Evolutionary conservation across 2,797 vertebrate species (phyloP), one percentile per base, ranked within the genome.

Genomic region (Hippocampus kuda): DNA sequence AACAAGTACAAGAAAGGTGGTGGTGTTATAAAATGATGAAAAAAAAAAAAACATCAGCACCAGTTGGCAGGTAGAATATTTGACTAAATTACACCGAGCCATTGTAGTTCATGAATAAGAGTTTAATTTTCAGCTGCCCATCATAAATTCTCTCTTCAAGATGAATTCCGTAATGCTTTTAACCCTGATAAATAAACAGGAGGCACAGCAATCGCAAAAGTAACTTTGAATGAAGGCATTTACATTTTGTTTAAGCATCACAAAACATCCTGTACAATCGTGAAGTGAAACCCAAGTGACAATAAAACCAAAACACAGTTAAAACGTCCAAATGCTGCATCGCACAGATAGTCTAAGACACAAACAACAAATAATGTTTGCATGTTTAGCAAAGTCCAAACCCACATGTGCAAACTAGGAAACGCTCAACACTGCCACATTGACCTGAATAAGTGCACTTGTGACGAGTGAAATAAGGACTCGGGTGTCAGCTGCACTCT

Each of bases 391-490:
- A n/a, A n/a, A n/a, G n/a, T 69, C 75, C 79, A 70, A 72, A 71
- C 63, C 67, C 75, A 70, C 73, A 68, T 74, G 44, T 65, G 69
- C 74, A 38, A 16, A 78, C 74, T 80, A 74, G 77, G 76, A 86
- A 88, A 89, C 86, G 74, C 72, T 30, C 60, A 79, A 81, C 61
- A 1, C 76, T 68, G 80, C 65, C 44, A 79, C 66, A 75, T 79
- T 84, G 85, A 89, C 88, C 83, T 87, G 86, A 86, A 86, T 84
- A 89, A 90, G 86, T 88, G 89, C 48, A 49, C 49, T 53, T 22
- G 22, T 7, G 20, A 53, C 49, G 2, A 16, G 16, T 49, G 48
- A 51, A 22, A 22, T 51, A 2, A 11, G 6, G 49, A 53, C 49
- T n/a, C 49, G 3, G 49, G 22, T 4, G 16, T 49, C 48, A 6